These are phyloP conservation scores for Neuroscelio doddi DNA, from an alignment of 2,888 invertebrate genomes.

Conservation along the genomic window DNA sequence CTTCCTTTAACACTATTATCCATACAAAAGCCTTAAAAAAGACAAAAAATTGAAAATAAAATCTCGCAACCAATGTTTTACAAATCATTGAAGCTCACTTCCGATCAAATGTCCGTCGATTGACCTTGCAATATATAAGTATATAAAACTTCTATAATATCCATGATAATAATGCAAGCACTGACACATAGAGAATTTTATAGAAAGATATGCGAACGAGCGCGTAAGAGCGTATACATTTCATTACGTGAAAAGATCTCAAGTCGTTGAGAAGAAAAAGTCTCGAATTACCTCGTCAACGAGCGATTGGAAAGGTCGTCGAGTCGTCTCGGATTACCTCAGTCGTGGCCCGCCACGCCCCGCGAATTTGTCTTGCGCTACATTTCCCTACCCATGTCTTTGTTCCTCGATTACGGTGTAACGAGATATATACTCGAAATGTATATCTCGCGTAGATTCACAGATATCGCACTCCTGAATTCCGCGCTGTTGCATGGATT, in stretches of 20 bases:
- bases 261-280: conserved; percentile 54
- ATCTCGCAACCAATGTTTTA: not conserved
- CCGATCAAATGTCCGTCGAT: conserved; percentile 7
- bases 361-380: conserved; percentile 58
- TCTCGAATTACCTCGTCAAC: conserved; percentile 59
- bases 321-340: conserved; percentile 56
- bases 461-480: not conserved
- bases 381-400: conserved; percentile 55
- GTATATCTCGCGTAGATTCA: conserved; percentile 29
- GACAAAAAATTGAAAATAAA: conserved; percentile 13
- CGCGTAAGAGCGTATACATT: conserved; percentile 44
- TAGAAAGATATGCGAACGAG: conserved; percentile 18
- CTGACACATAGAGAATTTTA: conserved; percentile 26
- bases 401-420: conserved; percentile 64
- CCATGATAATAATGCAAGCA: conserved; percentile 30
- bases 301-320: conserved; percentile 45
- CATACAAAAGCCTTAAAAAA: no score
- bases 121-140: conserved; percentile 40
- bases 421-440: conserved; percentile 56
- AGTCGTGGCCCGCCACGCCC: conserved; percentile 58
- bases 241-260: conserved; percentile 23
- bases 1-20: no score
- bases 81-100: conserved; percentile 1
- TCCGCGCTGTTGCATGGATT: conserved; percentile 20
- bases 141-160: conserved; percentile 21